Evolutionary conservation across 2,888 invertebrate species (phyloP).

Genomic region (Syrista parreyssii): DNA sequence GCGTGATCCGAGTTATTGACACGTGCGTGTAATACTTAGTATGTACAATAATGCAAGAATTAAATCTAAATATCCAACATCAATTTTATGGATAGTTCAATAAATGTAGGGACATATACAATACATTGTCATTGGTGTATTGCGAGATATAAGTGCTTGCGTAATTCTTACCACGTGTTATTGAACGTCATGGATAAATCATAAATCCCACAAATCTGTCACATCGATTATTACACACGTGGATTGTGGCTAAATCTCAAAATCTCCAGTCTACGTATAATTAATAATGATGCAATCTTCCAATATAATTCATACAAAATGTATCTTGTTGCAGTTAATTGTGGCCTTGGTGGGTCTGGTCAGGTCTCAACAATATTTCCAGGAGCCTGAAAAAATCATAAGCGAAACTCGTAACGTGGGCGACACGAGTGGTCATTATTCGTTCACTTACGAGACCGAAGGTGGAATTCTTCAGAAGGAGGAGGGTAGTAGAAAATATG

Average conservation of each 20-base stretch:
- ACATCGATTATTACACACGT: not conserved
- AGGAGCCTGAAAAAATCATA: slow-evolving; percentile 57
- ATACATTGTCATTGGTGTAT: not conserved
- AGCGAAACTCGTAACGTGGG: slow-evolving; percentile 54
- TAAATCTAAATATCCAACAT: not conserved
- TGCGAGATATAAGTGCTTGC: not conserved
- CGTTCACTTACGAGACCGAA: slow-evolving; percentile 60
- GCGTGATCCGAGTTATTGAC: not conserved
- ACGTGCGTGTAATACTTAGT: not conserved
- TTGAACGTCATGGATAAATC: not conserved
- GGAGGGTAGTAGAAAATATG: slow-evolving; percentile 58
- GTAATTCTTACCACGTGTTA: not conserved
- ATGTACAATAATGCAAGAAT: not conserved
- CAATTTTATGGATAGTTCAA: not conserved
- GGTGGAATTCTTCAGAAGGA: slow-evolving; percentile 61
- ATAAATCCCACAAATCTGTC: not conserved
- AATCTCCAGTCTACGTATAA: not conserved
- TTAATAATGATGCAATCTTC: not conserved
- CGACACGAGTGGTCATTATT: slow-evolving; percentile 58
- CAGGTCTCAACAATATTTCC: slow-evolving; percentile 52
- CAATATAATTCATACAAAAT: not conserved
- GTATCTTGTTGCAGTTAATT: slow-evolving; percentile 42
- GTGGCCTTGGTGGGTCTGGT: slow-evolving; percentile 37
- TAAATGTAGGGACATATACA: not conserved
- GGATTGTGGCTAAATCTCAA: not conserved